Percentiles rank a stretch among this genome's conserved stretches.
Evolutionary conservation across 2,888 invertebrate species (phyloP).

Genomic region (Eumacrocentrus americanus): DNA sequence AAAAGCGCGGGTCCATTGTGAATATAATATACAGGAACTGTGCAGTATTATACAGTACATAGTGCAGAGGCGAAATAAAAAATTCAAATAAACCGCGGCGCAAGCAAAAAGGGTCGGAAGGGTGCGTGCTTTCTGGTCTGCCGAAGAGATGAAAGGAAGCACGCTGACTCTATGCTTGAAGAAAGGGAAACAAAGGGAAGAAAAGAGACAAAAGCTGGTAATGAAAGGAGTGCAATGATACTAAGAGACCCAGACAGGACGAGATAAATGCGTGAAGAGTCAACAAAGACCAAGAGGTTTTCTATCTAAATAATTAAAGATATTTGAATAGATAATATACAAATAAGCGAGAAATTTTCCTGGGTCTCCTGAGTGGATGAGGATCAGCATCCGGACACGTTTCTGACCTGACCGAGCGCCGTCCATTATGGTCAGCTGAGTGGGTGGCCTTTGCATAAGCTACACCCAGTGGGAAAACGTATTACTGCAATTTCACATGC

Average conservation of each 20-base stretch:
- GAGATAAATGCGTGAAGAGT: not conserved
- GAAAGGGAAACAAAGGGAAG: conserved; percentile 17
- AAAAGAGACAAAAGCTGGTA: not conserved
- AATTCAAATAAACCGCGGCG: conserved; percentile 14
- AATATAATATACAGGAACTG: not conserved
- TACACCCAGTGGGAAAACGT: conserved; percentile 42
- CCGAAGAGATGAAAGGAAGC: conserved; percentile 20
- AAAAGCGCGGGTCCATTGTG: not conserved
- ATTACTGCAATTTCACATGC: conserved; percentile 57
- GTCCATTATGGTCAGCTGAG: conserved; percentile 18
- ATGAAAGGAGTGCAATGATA: conserved; percentile 1
- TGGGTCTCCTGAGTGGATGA: no score
- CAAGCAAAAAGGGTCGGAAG: conserved; percentile 15
- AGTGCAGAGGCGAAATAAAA: not conserved
- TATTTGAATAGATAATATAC: no score
- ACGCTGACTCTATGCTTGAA: not conserved
- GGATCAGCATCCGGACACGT: no score
- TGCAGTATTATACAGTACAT: not conserved
- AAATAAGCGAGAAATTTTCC: no score
- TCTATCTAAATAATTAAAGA: no score
- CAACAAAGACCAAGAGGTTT: no score
- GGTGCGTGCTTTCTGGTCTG: conserved; percentile 16
- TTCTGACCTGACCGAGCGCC: not conserved
- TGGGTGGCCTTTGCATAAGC: conserved; percentile 42
- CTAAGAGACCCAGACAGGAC: not conserved